Evolutionary conservation across 2,888 invertebrate species (phyloP), one percentile per base, ranked within the genome.

Genomic region (Congeria kusceri): DNA sequence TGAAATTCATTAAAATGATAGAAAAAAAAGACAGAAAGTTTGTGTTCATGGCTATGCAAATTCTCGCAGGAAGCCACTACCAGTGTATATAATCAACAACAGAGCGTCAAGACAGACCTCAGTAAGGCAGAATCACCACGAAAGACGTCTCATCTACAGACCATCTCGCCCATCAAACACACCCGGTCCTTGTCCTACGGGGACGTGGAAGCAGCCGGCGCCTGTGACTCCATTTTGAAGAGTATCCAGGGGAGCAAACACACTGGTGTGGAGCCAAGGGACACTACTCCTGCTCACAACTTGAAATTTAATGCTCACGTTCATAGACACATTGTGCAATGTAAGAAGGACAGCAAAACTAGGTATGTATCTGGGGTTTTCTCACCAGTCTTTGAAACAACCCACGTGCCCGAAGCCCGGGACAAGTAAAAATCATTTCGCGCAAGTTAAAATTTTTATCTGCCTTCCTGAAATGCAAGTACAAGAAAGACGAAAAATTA

Each of bases 221-320:
- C 70, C 53, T 82, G 70, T 61, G 74, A 82, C 76, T 86, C 86
- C 23, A 67, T 87, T 47, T 66, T 87, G 68, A 83, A 87, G 72
- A 85, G 86, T 73, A 85, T 87, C 32, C 84, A 87, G 63, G 74
- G 59, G 59, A 59, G 32, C 3, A 39, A 39, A 39, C 39, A 15
- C 27, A 59, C 13, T 18, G 23, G 59, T n/a, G 29, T n/a, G 3
- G 59, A 27, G 27, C 27, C 23, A 32, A 9, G 28, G 59, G 5
- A n/a, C 59, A 59, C n/a, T 1, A 32, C 59, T 28, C 7, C 9
- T 9, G 53, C 20, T 53, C 23, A 20, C 39, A 39, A 39, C 39
- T 39, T 71, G 4, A 58, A 49, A 28, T 83, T 83, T 62, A 74
- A 27, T 57, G 83, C 77, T 18, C 66, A 74, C 61, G 65, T 83